phyloP scores from a whole-genome alignment of 2,797 vertebrate genomes.

The Kryptopterus vitreolus region DNA sequence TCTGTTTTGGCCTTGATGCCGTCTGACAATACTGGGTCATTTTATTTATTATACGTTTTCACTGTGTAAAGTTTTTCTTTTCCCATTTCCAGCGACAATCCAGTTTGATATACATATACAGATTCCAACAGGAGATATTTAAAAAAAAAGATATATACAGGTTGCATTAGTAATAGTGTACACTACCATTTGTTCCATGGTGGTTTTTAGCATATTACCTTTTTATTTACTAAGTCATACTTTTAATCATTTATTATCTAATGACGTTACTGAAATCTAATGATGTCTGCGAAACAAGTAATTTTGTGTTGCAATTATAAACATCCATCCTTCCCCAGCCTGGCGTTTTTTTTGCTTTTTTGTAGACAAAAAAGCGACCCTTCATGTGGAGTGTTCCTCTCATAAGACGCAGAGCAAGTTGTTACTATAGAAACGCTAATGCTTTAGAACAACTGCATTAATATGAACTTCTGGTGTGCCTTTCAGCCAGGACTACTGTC shows the following conservation, averaged over 20 bases:
- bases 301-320: not conserved
- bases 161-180: not conserved
- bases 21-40: not conserved
- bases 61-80: not conserved
- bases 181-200: too few species aligned
- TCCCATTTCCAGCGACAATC: not conserved
- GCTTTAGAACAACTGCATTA: not conserved
- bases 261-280: not conserved
- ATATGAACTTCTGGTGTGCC: not conserved
- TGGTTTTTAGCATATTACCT: not conserved
- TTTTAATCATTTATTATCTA: not conserved
- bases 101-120: not conserved
- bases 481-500: not conserved
- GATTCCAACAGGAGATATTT: not conserved
- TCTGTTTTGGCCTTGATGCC: not conserved
- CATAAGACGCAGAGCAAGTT: not conserved
- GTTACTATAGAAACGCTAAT: slow-evolving; percentile 5
- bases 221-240: not conserved
- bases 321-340: not conserved
- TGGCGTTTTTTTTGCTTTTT: not conserved
- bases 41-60: not conserved
- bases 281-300: not conserved
- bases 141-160: too few species aligned
- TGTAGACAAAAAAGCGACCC: not conserved
- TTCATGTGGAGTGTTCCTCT: not conserved